Conservation (phyloP, 2,113 vertebrate species). For the Nycticorax nycticorax region DNA sequence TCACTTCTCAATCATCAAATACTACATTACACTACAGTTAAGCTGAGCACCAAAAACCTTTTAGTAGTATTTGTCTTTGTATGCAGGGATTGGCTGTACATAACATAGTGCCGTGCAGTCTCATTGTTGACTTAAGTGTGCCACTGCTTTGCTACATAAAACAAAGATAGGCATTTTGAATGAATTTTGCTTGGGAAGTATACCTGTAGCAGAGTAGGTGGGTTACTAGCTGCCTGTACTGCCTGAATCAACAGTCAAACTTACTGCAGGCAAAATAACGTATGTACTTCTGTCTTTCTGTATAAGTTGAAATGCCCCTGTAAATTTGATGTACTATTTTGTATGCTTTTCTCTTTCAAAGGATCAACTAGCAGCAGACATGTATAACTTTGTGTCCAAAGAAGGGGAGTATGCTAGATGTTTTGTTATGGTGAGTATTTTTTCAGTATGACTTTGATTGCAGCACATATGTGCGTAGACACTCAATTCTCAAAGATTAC, state of each 20-base stretch:
- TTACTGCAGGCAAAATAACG: background rate
- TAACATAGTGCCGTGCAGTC: background rate
- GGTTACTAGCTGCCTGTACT: background rate
- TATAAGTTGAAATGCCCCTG: background rate
- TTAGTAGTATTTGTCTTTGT: background rate
- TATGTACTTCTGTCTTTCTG: rapidly evolving
- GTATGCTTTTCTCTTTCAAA: slow-evolving; percentile 27
- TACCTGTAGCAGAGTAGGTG: background rate
- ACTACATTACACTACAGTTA: rapidly evolving
- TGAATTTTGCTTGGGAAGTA: background rate
- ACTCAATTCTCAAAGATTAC: background rate
- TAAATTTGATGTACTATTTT: background rate
- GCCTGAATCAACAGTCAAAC: background rate
- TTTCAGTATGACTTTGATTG: background rate
- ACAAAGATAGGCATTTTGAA: background rate
- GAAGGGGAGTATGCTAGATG: slow-evolving; percentile 93
- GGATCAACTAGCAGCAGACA: slow-evolving; percentile 97
- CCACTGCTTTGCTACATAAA: background rate
- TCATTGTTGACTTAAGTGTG: background rate
- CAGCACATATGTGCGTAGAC: background rate
- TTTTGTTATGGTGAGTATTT: slow-evolving; percentile 87
- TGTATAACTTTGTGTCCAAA: slow-evolving; percentile 96
- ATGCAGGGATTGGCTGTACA: background rate
- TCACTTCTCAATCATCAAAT: background rate
- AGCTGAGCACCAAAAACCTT: background rate